phyloP scores from a whole-genome alignment of 2,888 invertebrate genomes.

The Pammene aurita region DNA sequence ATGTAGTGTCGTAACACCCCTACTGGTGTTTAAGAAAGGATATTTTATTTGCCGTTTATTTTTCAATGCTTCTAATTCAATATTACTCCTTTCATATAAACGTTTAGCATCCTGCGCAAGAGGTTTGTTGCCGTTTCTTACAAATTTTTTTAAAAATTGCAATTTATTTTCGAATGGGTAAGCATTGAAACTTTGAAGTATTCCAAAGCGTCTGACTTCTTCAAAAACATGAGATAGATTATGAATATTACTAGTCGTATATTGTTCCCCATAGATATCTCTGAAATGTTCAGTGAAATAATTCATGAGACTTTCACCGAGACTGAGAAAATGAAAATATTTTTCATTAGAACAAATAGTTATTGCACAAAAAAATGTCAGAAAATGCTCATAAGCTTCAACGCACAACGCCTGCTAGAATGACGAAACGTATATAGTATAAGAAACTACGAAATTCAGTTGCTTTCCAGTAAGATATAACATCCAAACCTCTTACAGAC shows the following conservation, averaged over 20 bases:
- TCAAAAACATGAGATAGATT: constrained; percentile 22
- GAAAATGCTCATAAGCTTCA: constrained; percentile 10
- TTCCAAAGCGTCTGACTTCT: constrained; percentile 17
- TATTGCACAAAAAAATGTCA: constrained; percentile 10
- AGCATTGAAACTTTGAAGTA: too few relatives aligned
- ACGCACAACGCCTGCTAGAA: constrained; percentile 5
- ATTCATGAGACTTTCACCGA: background rate
- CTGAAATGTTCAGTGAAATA: constrained; percentile 4
- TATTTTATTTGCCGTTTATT: too few relatives aligned
- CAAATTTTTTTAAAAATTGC: background rate
- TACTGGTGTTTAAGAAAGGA: too few relatives aligned
- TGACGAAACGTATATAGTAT: constrained; percentile 33
- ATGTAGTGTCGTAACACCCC: too few relatives aligned
- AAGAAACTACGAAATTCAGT: constrained; percentile 44
- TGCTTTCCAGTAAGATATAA: constrained; percentile 43
- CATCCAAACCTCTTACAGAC: constrained; percentile 42
- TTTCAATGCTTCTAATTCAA: background rate
- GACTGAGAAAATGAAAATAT: background rate
- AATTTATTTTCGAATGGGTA: constrained; percentile 39
- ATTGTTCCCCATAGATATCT: constrained; percentile 2
- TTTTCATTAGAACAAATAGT: constrained; percentile 17
- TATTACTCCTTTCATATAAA: background rate
- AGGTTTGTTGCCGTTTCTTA: constrained; percentile 8
- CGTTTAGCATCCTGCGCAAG: background rate
- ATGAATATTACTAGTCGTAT: constrained; percentile 20